Base-by-base conservation (phyloP, 64 coral and sea anemone species). In the Stylophora pistillata region DNA sequence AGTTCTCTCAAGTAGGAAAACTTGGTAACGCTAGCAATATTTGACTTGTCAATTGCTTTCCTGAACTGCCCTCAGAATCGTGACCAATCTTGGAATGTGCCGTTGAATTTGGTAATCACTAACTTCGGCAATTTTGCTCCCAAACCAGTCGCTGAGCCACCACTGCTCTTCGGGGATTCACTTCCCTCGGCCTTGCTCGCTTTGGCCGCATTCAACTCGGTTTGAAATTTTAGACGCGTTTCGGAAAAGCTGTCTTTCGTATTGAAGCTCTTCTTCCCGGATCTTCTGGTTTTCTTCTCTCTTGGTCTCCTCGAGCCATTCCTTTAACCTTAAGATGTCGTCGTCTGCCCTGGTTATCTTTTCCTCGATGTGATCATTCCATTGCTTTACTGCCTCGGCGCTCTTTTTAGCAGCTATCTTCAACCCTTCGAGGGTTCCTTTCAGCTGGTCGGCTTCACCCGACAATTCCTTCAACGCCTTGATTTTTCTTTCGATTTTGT, bases 1-100 rank as follows among this genome's bases (percentile, higher is more conserved):
- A 58, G 29, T n/a, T 55, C 81, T 4, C 52, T 74, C 88, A 89
- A 72, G 47, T 81, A 90, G 14, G 78, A 81, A 68, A 89, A 26
- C 77, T 81, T 89, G 59, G 78, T 74, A 53, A 53, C 33, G 3
- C 76, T 13, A 55, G 77, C 32, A 13, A 82, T 82, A 33, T 61
- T 71, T 15, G 31, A 80, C 18, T 52, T 70, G 66, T 90, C 78
- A 53, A 74, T 77, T 33, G 72, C 81, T 60, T 71, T 66, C 23
- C 27, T 53, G 30, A 90, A 74, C 28, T 71, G 30, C 28, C 55
- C 30, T 74, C 66, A 82, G 53, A 90, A 82, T 60, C 78, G 65
- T 57, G 76, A 54, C 53, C 66, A 82, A 66, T 90, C 88, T 73
- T 61, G 68, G 10, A 23, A 33, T 34, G 63, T 27, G 7, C 74